Evolutionary conservation across 2,797 vertebrate genomes (phyloP).

Genomic region (Botia kubotai): DNA sequence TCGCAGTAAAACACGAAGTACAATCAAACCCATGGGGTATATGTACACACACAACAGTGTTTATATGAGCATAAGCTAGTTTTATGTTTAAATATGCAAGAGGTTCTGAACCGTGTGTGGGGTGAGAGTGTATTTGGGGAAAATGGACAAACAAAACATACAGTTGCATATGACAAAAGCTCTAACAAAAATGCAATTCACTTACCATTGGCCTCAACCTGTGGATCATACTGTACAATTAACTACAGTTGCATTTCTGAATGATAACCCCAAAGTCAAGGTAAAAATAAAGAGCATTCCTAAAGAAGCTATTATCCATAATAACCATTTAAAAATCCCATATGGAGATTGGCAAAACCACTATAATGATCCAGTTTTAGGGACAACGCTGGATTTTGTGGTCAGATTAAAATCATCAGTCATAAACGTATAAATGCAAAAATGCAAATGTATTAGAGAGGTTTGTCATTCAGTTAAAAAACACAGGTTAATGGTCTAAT

Average conservation of each 20-base stretch:
- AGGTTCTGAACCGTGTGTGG: neutral
- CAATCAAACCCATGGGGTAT: neutral
- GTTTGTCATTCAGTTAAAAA: neutral
- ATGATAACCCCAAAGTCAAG: slow-evolving; percentile 8
- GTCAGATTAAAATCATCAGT: neutral
- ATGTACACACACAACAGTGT: neutral
- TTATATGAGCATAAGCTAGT: neutral
- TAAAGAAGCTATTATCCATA: neutral
- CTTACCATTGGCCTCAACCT: neutral
- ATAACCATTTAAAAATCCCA: neutral
- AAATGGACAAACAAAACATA: neutral
- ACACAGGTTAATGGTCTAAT: slow-evolving; percentile 9
- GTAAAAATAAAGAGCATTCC: neutral
- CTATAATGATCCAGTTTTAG: neutral
- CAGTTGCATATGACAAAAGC: neutral
- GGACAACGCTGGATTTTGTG: slow-evolving; percentile 1
- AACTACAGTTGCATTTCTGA: neutral
- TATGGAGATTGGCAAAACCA: neutral
- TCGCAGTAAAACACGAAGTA: slow-evolving; percentile 4
- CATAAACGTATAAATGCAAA: too few relatives aligned
- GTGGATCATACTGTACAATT: neutral
- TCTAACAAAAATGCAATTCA: neutral
- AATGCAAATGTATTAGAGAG: neutral
- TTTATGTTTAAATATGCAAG: neutral
- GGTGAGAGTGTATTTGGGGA: neutral